A percentile compares a stretch with the other conserved stretches of the same genome.
Evolutionary conservation across 2,113 vertebrate genomes (phyloP).

Genomic region (Cavia aperea): DNA sequence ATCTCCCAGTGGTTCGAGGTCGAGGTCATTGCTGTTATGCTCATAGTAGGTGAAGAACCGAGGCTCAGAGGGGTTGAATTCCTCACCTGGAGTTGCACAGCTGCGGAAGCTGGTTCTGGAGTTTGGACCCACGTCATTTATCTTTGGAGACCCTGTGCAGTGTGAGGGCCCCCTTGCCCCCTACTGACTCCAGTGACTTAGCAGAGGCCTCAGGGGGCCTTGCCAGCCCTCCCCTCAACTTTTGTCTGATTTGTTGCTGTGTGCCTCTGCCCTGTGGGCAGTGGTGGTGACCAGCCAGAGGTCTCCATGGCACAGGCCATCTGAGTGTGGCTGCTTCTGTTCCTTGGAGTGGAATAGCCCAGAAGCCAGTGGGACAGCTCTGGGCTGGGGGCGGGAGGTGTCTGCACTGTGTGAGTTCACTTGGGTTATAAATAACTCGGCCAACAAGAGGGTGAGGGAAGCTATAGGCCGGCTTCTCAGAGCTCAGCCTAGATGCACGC

Average conservation of each 20-base stretch:
- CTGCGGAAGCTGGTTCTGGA: neutral
- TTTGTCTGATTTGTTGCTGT: neutral
- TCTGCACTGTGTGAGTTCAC: neutral
- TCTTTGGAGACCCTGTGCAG: neutral
- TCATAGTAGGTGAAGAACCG: neutral
- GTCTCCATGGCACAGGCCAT: neutral
- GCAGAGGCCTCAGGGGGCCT: neutral
- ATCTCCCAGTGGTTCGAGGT: neutral
- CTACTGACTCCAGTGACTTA: neutral
- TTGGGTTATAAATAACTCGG: neutral
- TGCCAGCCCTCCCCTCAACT: neutral
- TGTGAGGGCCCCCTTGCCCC: neutral
- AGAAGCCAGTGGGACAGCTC: neutral
- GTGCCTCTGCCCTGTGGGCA: neutral
- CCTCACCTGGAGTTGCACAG: neutral
- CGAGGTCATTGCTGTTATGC: neutral
- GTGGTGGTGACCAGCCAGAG: neutral
- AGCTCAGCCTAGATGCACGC: neutral
- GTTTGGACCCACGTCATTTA: neutral
- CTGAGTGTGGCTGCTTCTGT: neutral
- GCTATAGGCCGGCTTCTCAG: neutral
- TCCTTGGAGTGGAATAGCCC: neutral
- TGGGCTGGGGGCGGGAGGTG: neutral
- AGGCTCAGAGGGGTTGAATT: neutral
- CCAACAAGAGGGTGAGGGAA: neutral